A percentile compares a stretch with the other conserved stretches of the same genome.
Conservation (phyloP, 2,888 invertebrate species). For the Phortica magna region DNA sequence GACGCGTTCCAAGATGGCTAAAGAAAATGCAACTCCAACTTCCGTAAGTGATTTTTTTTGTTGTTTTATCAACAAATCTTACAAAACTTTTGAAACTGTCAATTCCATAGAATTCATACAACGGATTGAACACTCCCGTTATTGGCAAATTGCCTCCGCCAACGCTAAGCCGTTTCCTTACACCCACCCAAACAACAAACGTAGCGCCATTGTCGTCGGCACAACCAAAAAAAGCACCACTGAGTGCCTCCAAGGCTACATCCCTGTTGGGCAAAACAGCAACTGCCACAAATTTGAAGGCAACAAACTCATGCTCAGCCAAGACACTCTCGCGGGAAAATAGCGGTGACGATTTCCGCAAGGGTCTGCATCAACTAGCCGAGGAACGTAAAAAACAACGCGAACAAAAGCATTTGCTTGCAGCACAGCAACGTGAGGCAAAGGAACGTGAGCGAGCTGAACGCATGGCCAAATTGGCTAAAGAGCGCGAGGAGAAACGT, state of each 20-base stretch:
- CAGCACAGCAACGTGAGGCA: conserved; percentile 74
- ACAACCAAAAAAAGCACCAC: conserved; percentile 67
- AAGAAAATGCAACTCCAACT: conserved; percentile 64
- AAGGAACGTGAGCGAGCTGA: conserved; percentile 76
- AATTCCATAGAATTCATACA: conserved; percentile 31
- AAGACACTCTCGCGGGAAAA: conserved; percentile 73
- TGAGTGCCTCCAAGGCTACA: conserved; percentile 71
- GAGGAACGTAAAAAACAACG: conserved; percentile 77
- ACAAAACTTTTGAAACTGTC: neutral
- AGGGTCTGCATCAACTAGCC: conserved; percentile 67
- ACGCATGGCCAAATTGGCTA: conserved; percentile 70
- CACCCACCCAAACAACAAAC: conserved; percentile 71
- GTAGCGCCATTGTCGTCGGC: conserved; percentile 52
- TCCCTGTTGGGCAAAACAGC: conserved; percentile 60
- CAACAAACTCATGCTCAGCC: conserved; percentile 54
- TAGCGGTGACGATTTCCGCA: conserved; percentile 75
- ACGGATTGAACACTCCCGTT: conserved; percentile 63
- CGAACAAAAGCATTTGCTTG: conserved; percentile 75
- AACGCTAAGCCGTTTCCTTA: conserved; percentile 71
- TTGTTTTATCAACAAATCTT: neutral
- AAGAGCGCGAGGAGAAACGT: conserved; percentile 76
- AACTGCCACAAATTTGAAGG: conserved; percentile 59
- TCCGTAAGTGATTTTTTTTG: conserved; percentile 54
- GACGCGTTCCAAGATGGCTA: conserved; percentile 64
- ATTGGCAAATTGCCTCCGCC: conserved; percentile 67